phyloP scores from a whole-genome alignment of 2,888 invertebrate species.

The Conus canariensis region DNA sequence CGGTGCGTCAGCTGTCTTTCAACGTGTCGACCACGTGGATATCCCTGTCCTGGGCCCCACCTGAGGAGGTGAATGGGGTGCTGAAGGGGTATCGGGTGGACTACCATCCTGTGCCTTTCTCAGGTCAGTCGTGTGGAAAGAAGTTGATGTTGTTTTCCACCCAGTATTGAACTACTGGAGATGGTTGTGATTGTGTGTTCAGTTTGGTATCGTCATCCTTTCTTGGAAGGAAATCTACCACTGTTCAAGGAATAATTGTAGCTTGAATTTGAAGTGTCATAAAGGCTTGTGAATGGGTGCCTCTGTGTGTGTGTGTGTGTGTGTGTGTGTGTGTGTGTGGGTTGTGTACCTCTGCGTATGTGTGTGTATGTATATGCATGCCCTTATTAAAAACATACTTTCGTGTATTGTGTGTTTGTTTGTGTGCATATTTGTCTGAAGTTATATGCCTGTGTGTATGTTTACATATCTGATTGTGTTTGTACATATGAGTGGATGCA shows the following conservation, averaged over 20 bases:
- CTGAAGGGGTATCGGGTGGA: conserved; percentile 44
- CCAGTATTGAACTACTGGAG: background rate
- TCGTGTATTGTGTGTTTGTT: no score
- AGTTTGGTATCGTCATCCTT: background rate
- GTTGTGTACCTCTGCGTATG: no score
- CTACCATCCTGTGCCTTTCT: background rate
- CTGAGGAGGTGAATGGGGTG: conserved; percentile 42
- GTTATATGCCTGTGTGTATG: background rate
- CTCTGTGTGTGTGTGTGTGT: no score
- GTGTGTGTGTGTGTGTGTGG: no score
- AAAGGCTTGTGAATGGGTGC: no score
- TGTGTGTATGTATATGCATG: no score
- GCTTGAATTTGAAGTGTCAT: no score
- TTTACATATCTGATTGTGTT: background rate
- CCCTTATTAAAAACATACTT: no score
- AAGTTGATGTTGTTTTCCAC: no score
- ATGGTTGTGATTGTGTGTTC: background rate
- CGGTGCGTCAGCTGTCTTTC: conserved; percentile 38
- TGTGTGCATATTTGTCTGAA: no score
- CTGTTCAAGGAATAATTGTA: no score
- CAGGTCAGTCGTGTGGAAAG: background rate
- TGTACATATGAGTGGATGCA: background rate
- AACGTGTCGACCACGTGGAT: conserved; percentile 29
- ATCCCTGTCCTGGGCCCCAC: conserved; percentile 46
- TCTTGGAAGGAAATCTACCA: background rate